Conservation (phyloP, 2,113 vertebrate genomes). For the Chlamydotis undulata region DNA sequence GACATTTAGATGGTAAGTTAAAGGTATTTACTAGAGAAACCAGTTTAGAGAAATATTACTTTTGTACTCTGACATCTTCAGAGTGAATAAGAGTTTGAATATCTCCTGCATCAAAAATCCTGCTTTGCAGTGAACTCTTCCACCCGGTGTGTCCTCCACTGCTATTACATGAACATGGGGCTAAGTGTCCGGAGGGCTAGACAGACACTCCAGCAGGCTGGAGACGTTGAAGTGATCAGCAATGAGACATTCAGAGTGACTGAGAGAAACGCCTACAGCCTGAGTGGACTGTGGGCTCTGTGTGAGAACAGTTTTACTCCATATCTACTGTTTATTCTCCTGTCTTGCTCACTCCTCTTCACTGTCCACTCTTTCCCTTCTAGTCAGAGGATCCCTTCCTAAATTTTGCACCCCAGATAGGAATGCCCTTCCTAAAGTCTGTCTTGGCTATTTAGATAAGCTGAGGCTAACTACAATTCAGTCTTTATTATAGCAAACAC, state of each 20-base stretch:
- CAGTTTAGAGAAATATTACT: neutral
- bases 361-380: neutral
- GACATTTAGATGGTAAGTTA: neutral
- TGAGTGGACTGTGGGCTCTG: neutral
- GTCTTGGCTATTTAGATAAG: neutral
- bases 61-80: neutral
- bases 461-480: neutral
- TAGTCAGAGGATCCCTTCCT: neutral
- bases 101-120: neutral
- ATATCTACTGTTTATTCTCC: neutral
- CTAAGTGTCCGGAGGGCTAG: neutral
- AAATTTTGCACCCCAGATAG: neutral
- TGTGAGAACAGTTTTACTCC: neutral
- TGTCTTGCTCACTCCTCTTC: neutral
- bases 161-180: neutral
- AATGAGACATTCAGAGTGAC: neutral
- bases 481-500: neutral
- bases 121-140: neutral
- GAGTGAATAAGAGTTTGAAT: neutral
- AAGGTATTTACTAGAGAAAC: neutral
- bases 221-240: fast-evolving
- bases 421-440: neutral
- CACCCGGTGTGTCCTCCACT: neutral
- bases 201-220: neutral
- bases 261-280: neutral